These are phyloP conservation scores for Oreochromis grahami DNA, from an alignment of 2,797 vertebrate genomes.

Conservation along the genomic window DNA sequence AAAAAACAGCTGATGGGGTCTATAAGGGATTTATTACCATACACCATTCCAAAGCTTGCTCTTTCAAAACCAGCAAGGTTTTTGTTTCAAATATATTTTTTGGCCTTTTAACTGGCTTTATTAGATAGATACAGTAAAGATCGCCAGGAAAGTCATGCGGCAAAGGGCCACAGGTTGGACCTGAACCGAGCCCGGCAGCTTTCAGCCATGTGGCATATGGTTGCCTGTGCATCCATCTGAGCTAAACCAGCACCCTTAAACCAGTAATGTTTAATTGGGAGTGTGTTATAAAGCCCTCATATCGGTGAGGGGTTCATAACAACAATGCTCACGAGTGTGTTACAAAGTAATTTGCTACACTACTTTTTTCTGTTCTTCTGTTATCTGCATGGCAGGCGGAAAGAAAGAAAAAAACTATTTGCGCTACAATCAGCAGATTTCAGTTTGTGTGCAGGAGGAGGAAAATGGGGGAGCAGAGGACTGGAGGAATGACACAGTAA, in stretches of 20 bases:
- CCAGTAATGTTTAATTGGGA: background rate
- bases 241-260: background rate
- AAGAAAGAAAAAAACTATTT: background rate
- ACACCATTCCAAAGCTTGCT: no score
- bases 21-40: background rate
- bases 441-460: background rate
- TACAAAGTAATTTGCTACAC: background rate
- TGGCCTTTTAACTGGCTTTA: background rate
- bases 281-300: background rate
- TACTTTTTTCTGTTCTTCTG: background rate
- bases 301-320: background rate
- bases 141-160: fast-evolving
- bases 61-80: no score
- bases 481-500: background rate
- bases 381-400: background rate
- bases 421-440: background rate
- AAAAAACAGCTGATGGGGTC: background rate
- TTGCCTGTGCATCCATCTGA: fast-evolving
- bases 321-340: background rate
- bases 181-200: background rate
- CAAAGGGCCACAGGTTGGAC: background rate
- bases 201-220: background rate
- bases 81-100: background rate
- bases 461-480: background rate
- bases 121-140: background rate